These are phyloP conservation scores for Rhynchomys soricoides DNA, from an alignment of 2,113 vertebrate genomes.

Conservation along the genomic window DNA sequence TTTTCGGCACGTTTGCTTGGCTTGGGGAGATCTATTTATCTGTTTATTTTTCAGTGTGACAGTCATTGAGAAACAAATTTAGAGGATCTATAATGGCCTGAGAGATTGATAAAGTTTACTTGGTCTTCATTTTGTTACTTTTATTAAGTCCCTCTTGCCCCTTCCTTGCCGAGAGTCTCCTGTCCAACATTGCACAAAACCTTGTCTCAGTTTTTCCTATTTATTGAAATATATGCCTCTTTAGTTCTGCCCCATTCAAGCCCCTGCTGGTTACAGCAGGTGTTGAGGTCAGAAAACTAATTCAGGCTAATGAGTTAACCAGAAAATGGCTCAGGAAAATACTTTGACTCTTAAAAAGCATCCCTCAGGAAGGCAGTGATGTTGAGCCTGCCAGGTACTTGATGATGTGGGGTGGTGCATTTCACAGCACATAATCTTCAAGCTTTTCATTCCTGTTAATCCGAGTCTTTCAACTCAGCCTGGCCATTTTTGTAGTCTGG, in stretches of 20 bases:
- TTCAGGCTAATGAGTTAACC: slow-evolving; percentile 27
- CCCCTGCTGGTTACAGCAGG: neutral
- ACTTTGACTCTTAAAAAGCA: slow-evolving; percentile 26
- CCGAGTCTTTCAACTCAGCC: neutral
- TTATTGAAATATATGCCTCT: slow-evolving; percentile 5
- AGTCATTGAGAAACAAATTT: neutral
- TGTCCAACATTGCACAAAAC: neutral
- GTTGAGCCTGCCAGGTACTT: neutral
- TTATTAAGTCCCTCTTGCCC: neutral
- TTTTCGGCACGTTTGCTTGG: neutral
- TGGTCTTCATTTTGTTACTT: neutral
- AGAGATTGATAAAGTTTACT: neutral
- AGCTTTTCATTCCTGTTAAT: neutral
- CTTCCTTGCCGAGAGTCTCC: neutral
- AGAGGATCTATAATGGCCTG: neutral
- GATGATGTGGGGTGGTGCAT: neutral
- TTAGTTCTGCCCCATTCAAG: slow-evolving; percentile 20
- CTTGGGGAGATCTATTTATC: neutral
- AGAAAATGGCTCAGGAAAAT: slow-evolving; percentile 15
- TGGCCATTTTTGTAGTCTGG: neutral
- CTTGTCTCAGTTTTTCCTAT: neutral
- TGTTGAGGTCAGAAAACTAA: slow-evolving; percentile 45
- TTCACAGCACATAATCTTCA: neutral
- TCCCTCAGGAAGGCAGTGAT: neutral
- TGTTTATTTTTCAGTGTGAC: neutral